Base-by-base conservation (phyloP, 2,113 vertebrate genomes). In the Acinonyx jubatus region DNA sequence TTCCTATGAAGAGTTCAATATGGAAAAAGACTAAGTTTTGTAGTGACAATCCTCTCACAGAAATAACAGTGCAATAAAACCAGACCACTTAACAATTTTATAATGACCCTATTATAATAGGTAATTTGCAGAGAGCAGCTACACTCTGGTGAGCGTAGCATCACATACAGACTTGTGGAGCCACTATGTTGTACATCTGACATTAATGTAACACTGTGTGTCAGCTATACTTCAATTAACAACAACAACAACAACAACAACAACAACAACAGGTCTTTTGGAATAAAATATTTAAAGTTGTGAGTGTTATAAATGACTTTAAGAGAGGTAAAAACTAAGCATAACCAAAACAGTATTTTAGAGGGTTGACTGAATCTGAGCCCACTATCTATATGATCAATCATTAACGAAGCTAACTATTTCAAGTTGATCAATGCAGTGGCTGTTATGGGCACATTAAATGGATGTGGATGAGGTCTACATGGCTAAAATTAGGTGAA, bases 51-150 rank as follows among this genome's bases (percentile, higher is more conserved):
- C 55, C 48, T 33, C 52, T 73, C 55, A 52, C 78, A 71, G 91
- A 96, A 94, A 63, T 94, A 95, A 89, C 4, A 96, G 18, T 52
- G 25, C 16, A 96, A 74, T 96, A 92, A 86, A 96, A 83, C 29
- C 31, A 92, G n/a, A 92, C 25, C 45, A 87, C 63, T 78, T 85
- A 89, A 61, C 9, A 90, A 94, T 73, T 91, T 91, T 83, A 79
- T 33, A 96, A 92, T 68, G 68, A 84, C 14, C 73, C 68, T 89
- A 81, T 93, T 55, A 91, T 63, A 91, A 71, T 36, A 88, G 18
- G 36, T 52, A 31, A 85, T 96, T 89, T 29, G 1, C 2, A 78
- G 41, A 48, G 9, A 27, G 41, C 74, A 31, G 74, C 41, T 48
- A 48, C 14, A 10, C 41, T 18, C 31, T 7, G 4, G 73, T 8